Base-by-base conservation (phyloP, 1,140 invertebrate species). In the Apis cerana region DNA sequence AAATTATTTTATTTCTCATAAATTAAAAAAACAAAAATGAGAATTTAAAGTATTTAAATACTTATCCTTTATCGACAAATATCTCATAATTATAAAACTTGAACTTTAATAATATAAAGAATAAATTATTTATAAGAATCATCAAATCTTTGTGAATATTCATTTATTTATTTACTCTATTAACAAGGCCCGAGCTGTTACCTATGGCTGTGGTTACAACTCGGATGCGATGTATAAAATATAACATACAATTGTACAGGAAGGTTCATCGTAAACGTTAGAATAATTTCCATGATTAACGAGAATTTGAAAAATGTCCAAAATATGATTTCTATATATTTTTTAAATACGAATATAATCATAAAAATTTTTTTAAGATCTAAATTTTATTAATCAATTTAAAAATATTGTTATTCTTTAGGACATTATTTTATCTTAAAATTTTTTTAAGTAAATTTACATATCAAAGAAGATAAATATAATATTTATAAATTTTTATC, bases 151-250 rank as follows among this genome's bases (percentile, higher is more conserved):
- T 68, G 62, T 64, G 62, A 65, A 68, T 75, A 76, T 81, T 76
- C 68, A 54, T 83, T 65, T 68, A 52, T 83, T 67, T 58, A 69
- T 80, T 67, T n/a, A 70, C 61, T 62, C 65, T 76, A 64, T 83
- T 81, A 91, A 92, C 92, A 92, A 91, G 85, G 91, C 89, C 91
- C 85, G 86, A 93, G 91, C 81, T 90, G 91, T 81, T 85, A 89
- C 89, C 89, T 88, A 92, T 93, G 92, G 91, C 92, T 92, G 91
- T 68, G 79, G 83, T 83, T 50, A 87, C 91, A 92, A 86, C 89
- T 93, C 91, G 84, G 91, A 93, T 92, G 91, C 91, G 89, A 91
- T 92, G 91, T 89, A 90, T 81, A 91, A 91, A 91, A 92, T 91
- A 92, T 89, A 91, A 82, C 80, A 82, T 75, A 81, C 72, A 82